Evolutionary conservation across 1,140 invertebrate genomes (phyloP), one percentile per base, ranked within the genome.

Genomic region (Diuraphis noxia): DNA sequence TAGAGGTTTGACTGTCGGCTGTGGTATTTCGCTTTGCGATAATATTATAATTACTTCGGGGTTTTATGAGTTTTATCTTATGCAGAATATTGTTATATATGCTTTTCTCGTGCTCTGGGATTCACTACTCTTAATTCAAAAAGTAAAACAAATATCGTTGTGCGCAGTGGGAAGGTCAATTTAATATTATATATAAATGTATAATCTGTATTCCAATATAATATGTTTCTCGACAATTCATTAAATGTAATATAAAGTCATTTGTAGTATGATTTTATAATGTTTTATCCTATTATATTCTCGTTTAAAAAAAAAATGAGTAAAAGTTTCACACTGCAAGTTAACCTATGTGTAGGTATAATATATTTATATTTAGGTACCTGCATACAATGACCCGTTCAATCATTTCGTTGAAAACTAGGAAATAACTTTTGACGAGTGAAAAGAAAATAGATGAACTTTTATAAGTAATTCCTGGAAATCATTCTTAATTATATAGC

Each of bases 61-160:
- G 82, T 85, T 46, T 85, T 21, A n/a, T 41, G 82, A 85, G 30
- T 43, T 85, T 46, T 85, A 85, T 85, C 82, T 85, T 43, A 2
- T 46, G 13, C 25, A 30, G 38, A n/a, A 82, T 85, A 34, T 85
- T 46, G 82, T 34, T 85, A n/a, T 85, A 19, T 43, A 43, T 85
- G n/a, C n/a, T 30, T 34, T 46, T 85, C 36, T 82, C n/a, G 17
- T n/a, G 5, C 13, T 82, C 9, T 3, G 9, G n/a, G 56, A 63
- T 63, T n/a, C 56, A n/a, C 30, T 63, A 30, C 56, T 72, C 13
- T 72, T 6, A 72, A 23, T 10, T n/a, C 30, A n/a, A 72, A 72
- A 72, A 72, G 56, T 17, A 72, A 72, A n/a, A 17, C 3, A 13
- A 72, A 72, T 72, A n/a, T 23, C 30, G 5, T 63, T 63, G 30